Base-by-base conservation (phyloP, 2,888 invertebrate species). In the Caenorhabditis sp. region DNA sequence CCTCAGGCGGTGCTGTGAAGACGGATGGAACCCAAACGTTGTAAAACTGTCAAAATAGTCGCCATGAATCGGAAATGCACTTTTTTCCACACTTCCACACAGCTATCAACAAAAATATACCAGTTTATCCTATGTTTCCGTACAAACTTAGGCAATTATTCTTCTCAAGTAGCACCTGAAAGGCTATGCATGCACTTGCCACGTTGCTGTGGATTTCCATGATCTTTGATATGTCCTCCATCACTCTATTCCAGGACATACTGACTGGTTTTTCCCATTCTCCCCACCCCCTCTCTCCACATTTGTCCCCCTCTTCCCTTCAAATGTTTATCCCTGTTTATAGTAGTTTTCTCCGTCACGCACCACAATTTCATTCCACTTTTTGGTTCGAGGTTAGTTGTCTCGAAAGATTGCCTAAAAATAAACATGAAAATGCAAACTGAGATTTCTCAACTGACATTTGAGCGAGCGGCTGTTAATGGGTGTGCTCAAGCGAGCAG, bases 131-230 rank as follows among this genome's bases (percentile, higher is more conserved):
- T 35, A 35, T 9, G 43, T 17, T 27, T 43, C 26, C 30, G 2
- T 43, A 35, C 35, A 30, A 5, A 30, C 9, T 26, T 32, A 32
- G 8, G 3, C 17, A 32, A 52, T 37, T 39, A 13, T 45, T 53
- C 22, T 41, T 30, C 26, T 39, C 24, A 7, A 37, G 20, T 46
- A 17, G 35, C 55, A 50, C 48, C 56, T 30, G 48, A 59, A 48
- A 35, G 41, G 61, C 58, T 73, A 52, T 65, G 72, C 72, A 52
- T 32, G 41, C n/a, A 65, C 73, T 73, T 73, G 73, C 73, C 73
- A 66, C 63, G 56, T 62, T 62, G 45, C 22, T 46, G 70, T 62
- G 70, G 59, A 61, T 24, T 55, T 39, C 55, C 48, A 61, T 71
- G 62, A 71, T 62, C 71, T 71, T 62, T 50, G 27, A 41, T 59